Base-by-base conservation (phyloP, 2,113 vertebrate species). In the Sorex fumeus region DNA sequence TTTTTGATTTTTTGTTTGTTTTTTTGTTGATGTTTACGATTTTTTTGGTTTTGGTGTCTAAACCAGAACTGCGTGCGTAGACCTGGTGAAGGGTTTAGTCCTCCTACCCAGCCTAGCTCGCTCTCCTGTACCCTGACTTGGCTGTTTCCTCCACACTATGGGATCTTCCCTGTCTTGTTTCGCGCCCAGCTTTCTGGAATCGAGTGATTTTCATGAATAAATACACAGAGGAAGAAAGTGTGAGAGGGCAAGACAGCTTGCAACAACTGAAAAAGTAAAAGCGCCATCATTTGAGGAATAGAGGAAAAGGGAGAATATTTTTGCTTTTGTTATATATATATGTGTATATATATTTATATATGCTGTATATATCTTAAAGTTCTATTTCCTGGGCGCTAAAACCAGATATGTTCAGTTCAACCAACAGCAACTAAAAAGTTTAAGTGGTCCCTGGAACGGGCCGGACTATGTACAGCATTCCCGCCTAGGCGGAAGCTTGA, bases 381-480 rank as follows among this genome's bases (percentile, higher is more conserved):
- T 97, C 87, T 87, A 75, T 92, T 96, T 96, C 84, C 84, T 94
- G 93, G 93, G 0, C 57, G 88, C 97, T 96, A 96, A 95, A 91
- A 95, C 87, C 71, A 96, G 94, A 93, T 95, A 98, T 98, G 96
- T 98, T 98, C 96, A 98, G 98, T 98, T 98, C 97, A 94, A 96
- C 93, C 93, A 98, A 98, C 98, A 98, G 97, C 98, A 98, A 98
- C 98, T 99, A 98, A 98, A 97, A 97, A 97, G 94, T 96, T 92
- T 72, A 76, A 79, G 78, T 57, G 98, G 99, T 98, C 98, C 98
- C 97, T 98, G 98, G 95, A 99, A 99, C 98, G 98, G 98, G 99
- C 99, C 98, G 95, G 86, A 98, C 97, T 98, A 98, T 99, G 98
- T 99, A 99, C 98, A 99, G 74, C 96, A 16, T 97, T 98, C 98